These are phyloP conservation scores for Stratiolaelaps scimitus DNA, from an alignment of 1,140 invertebrate species.

Conservation along the genomic window DNA sequence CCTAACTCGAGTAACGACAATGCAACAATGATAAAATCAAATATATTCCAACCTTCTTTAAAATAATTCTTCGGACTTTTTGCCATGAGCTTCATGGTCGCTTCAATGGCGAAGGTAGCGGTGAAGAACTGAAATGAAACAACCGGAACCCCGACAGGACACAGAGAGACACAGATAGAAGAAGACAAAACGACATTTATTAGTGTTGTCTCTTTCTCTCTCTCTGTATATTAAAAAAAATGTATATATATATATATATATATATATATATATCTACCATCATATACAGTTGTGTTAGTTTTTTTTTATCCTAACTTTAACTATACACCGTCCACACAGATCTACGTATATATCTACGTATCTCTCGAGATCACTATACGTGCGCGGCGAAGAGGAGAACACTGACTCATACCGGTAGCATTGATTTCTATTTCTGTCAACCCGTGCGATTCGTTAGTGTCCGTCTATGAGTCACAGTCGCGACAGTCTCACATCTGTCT, in stretches of 20 bases:
- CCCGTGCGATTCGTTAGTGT: no score
- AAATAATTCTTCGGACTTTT: constrained; percentile 96
- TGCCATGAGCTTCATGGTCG: constrained; percentile 83
- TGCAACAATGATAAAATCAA: constrained; percentile 94
- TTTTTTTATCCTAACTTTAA: no score
- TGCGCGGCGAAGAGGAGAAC: no score
- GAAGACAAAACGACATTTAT: background rate
- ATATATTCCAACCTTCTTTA: constrained; percentile 97
- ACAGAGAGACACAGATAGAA: constrained; percentile 23
- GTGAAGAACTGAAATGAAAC: constrained; percentile 74
- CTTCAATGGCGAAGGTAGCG: constrained; percentile 91
- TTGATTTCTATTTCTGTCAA: no score
- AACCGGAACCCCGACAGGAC: constrained; percentile 13
- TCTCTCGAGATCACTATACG: no score
- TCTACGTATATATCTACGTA: no score
- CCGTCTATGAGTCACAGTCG: no score
- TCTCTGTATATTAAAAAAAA: background rate
- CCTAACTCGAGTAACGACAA: constrained; percentile 84
- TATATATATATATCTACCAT: no score
- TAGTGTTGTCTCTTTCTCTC: background rate
- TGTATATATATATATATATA: constrained; percentile 22
- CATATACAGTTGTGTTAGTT: no score
- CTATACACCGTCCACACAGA: no score
- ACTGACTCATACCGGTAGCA: no score
- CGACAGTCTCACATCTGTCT: no score